Conservation (phyloP, 1,140 invertebrate genomes). For the Drosophila murphyi region DNA sequence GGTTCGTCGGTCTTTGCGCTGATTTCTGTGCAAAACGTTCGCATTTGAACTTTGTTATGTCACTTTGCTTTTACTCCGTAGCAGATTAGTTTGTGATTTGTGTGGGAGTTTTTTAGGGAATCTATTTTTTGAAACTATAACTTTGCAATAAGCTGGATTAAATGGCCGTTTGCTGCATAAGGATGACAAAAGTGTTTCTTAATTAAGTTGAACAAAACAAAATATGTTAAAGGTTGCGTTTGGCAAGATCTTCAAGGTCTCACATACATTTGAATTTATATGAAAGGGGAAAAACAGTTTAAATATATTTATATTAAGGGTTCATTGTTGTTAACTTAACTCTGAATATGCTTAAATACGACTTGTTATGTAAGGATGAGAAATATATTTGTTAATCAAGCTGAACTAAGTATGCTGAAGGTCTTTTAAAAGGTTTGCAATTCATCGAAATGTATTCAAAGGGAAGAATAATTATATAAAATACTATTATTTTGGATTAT, state of each 20-base stretch:
- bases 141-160: neutral
- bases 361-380: neutral
- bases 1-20: slow-evolving; percentile 6
- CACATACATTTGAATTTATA: too few relatives aligned
- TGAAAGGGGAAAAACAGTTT: too few relatives aligned
- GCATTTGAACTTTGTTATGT: slow-evolving; percentile 79
- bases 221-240: neutral
- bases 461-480: slow-evolving; percentile 7
- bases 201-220: neutral
- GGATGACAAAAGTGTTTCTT: slow-evolving; percentile 22
- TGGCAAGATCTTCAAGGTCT: too few relatives aligned
- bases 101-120: slow-evolving; percentile 48
- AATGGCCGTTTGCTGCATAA: neutral
- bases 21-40: slow-evolving; percentile 60
- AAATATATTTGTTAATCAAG: slow-evolving; percentile 18
- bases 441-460: slow-evolving; percentile 5
- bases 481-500: slow-evolving; percentile 9
- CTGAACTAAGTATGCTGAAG: neutral
- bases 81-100: slow-evolving; percentile 52
- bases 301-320: too few relatives aligned
- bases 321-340: too few relatives aligned
- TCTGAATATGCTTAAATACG: too few relatives aligned
- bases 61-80: slow-evolving; percentile 40
- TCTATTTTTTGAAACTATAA: slow-evolving; percentile 1
- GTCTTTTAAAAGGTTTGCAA: neutral